Base-by-base conservation (phyloP, 2,113 vertebrate genomes). In the Tyto alba region DNA sequence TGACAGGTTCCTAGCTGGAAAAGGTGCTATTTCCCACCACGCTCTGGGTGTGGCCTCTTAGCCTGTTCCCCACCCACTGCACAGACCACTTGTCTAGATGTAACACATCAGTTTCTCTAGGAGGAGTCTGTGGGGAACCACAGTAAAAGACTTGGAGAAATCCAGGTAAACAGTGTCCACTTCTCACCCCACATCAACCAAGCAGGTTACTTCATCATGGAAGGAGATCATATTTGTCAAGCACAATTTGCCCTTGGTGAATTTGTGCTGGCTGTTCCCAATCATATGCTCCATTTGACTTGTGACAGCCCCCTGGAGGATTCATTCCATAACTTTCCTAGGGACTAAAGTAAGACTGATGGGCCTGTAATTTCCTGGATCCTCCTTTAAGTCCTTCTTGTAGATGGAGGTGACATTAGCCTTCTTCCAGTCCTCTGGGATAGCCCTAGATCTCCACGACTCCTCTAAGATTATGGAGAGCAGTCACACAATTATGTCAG, bases 121-220 rank as follows among this genome's bases (percentile, higher is more conserved):
- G 17, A 76, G 22, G 8, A n/a, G 22, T 17, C 38, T 83, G 26
- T 14, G 40, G 30, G 52, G 48, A 45, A 48, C 7, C 2, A 0
- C 2, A 4, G 10, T 2, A 2, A 67, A 78, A 66, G 12, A 16
- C 52, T 69, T 82, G 27, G 27, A 34, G 66, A 68, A 48, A 83
- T 43, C 12, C 67, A 52, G 11, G 25, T 18, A 52, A 19, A 43
- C 30, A 60, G 52, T 7, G 9, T 30, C 45, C 45, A 52, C 20
- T 2, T 1, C 15, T 41, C 5, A 1, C 7, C 16, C 30, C 32
- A 23, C 36, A 23, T 30, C 32, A 83, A 19, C 11, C 0, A 4
- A 69, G 29, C 8, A 38, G 14, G 11, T 25, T 73, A 63, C 10
- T 55, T 53, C 45, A 13, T 36, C 8, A 1, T 16, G 43, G 38